A percentile compares a stretch with the other conserved stretches of the same genome.
These are phyloP conservation scores for Ophioninae sp. DNA, from an alignment of 2,888 invertebrate genomes.

Conservation along the genomic window DNA sequence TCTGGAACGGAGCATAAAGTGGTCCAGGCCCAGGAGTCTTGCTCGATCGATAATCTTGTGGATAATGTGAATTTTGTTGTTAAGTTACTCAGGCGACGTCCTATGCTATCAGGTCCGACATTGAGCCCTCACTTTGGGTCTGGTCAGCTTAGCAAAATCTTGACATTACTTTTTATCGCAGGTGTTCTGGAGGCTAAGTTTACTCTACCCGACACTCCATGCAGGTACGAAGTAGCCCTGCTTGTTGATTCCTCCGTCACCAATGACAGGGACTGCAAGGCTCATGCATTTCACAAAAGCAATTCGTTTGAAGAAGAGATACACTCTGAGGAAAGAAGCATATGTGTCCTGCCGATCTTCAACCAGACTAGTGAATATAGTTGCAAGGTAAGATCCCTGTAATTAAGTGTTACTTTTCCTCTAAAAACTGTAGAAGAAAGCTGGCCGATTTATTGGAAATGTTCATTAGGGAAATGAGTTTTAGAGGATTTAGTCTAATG, in stretches of 20 bases:
- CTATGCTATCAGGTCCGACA: slow-evolving; percentile 38
- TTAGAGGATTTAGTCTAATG: too few relatives aligned
- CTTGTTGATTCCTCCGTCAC: slow-evolving; percentile 59
- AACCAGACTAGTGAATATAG: not conserved
- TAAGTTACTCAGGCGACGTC: slow-evolving; percentile 1
- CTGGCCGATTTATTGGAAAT: not conserved
- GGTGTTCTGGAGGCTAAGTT: slow-evolving; percentile 55
- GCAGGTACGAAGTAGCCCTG: slow-evolving; percentile 58
- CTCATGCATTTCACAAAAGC: slow-evolving; percentile 48
- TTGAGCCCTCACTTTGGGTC: not conserved
- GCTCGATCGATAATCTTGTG: slow-evolving; percentile 33
- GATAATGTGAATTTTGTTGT: slow-evolving; percentile 28
- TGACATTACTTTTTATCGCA: slow-evolving; percentile 1
- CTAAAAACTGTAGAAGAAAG: not conserved
- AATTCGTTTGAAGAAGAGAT: slow-evolving; percentile 50
- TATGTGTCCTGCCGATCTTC: slow-evolving; percentile 42
- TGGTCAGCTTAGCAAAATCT: not conserved
- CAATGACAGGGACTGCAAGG: slow-evolving; percentile 56
- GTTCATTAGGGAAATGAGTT: not conserved
- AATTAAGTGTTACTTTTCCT: not conserved
- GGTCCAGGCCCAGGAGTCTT: slow-evolving; percentile 7
- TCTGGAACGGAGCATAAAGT: not conserved
- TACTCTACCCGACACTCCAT: slow-evolving; percentile 45
- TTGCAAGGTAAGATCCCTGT: slow-evolving; percentile 36
- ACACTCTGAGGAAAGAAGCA: slow-evolving; percentile 46